Conservation (phyloP, 2,888 invertebrate species). For the Polydrusus tereticollis region DNA sequence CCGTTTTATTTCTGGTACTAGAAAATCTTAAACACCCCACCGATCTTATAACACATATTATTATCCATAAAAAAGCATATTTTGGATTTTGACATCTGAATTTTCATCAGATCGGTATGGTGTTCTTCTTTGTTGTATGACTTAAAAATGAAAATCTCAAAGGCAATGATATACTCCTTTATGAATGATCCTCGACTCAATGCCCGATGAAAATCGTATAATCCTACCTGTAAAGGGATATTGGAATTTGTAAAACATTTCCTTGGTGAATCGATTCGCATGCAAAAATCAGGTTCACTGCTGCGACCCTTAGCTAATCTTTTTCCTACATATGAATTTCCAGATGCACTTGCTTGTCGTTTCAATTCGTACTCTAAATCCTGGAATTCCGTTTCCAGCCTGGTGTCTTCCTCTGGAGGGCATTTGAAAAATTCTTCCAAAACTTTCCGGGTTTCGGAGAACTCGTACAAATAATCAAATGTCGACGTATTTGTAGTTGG, state of each 20-base stretch:
- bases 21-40: too few species aligned
- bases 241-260: constrained; percentile 72
- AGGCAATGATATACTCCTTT: constrained; percentile 1
- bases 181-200: constrained; percentile 10
- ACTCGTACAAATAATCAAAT: constrained; percentile 91
- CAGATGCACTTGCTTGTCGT: constrained; percentile 73
- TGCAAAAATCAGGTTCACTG: constrained; percentile 64
- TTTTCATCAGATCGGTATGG: too few species aligned
- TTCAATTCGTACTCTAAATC: constrained; percentile 85
- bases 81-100: too few species aligned
- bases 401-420: constrained; percentile 74
- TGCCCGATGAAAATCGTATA: constrained; percentile 35
- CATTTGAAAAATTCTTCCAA: constrained; percentile 93
- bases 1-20: too few species aligned
- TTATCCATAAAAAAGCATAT: too few species aligned
- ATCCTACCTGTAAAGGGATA: constrained; percentile 70
- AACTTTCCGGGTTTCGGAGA: constrained; percentile 92
- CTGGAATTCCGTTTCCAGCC: constrained; percentile 70
- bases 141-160: not conserved
- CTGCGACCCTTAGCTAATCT: constrained; percentile 75
- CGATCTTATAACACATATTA: too few species aligned
- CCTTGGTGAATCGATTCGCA: constrained; percentile 72
- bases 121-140: too few species aligned
- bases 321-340: constrained; percentile 84
- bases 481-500: constrained; percentile 70